Evolutionary conservation across 2,113 vertebrate genomes (phyloP).

Genomic region (Tauraco erythrolophus): DNA sequence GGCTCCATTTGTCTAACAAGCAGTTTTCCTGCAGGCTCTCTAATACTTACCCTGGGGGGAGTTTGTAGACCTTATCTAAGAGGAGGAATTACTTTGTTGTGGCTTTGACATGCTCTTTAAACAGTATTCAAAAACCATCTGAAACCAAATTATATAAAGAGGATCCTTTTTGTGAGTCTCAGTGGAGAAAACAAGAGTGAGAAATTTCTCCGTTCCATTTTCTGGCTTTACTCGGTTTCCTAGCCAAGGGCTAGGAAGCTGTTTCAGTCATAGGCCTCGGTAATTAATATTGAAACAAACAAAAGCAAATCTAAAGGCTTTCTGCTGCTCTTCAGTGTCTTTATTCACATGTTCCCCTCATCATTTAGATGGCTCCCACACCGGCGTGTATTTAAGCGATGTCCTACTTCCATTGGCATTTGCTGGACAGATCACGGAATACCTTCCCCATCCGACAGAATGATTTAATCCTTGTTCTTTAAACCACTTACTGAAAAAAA

Average conservation of each 20-base stretch:
- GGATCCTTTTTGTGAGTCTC: slow-evolving; percentile 10
- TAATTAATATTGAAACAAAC: slow-evolving; percentile 34
- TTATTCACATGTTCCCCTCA: neutral
- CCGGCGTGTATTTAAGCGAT: neutral
- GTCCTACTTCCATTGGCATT: neutral
- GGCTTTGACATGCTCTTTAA: neutral
- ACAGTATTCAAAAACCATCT: neutral
- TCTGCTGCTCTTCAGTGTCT: neutral
- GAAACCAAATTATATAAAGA: slow-evolving; percentile 10
- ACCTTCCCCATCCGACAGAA: neutral
- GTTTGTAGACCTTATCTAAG: neutral
- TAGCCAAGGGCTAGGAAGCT: slow-evolving; percentile 18
- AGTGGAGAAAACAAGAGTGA: neutral
- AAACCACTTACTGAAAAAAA: neutral
- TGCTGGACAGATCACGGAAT: neutral
- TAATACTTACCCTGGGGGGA: neutral
- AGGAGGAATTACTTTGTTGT: slow-evolving; percentile 6
- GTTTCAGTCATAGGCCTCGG: neutral
- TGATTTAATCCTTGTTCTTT: slow-evolving; percentile 32
- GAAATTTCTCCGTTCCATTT: neutral
- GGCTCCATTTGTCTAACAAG: slow-evolving; percentile 37
- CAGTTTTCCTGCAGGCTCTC: neutral
- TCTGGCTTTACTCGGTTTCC: neutral
- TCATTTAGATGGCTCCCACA: neutral
- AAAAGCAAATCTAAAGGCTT: neutral